phyloP scores from a whole-genome alignment of 1,140 invertebrate species.

The Platorchestia sp. region DNA sequence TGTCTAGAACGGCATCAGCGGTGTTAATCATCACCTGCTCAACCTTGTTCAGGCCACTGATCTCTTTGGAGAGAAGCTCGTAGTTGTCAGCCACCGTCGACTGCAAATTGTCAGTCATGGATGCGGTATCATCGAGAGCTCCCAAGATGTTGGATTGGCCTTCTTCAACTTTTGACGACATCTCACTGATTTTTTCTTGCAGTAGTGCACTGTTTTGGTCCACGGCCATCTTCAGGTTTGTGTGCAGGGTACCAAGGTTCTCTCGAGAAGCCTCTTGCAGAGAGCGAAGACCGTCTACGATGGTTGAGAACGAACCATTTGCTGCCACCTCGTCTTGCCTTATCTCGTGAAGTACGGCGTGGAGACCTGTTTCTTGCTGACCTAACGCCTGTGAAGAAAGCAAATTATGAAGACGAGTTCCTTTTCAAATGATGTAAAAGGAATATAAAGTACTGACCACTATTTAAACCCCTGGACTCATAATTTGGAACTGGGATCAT shows the following conservation, averaged over 20 bases:
- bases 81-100: slow-evolving; percentile 65
- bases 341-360: slow-evolving; percentile 61
- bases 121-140: slow-evolving; percentile 63
- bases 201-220: slow-evolving; percentile 47
- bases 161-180: slow-evolving; percentile 56
- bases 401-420: neutral
- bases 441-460: neutral
- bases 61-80: slow-evolving; percentile 62
- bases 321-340: slow-evolving; percentile 55
- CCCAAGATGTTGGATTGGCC: slow-evolving; percentile 59
- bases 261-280: slow-evolving; percentile 57
- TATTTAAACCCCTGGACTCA: neutral
- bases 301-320: slow-evolving; percentile 58
- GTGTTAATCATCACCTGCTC: slow-evolving; percentile 86
- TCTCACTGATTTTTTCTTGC: neutral
- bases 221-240: slow-evolving; percentile 50
- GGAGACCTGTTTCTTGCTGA: slow-evolving; percentile 58
- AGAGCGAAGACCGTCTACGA: slow-evolving; percentile 49
- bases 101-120: slow-evolving; percentile 65
- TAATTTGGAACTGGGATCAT: neutral
- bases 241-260: slow-evolving; percentile 55
- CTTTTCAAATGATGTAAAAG: neutral
- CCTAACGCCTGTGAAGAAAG: slow-evolving; percentile 58
- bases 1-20: slow-evolving; percentile 86
- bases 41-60: slow-evolving; percentile 77